Evolutionary conservation across 2,888 invertebrate species (phyloP), one percentile per base, ranked within the genome.

Genomic region (Catonia carolina): DNA sequence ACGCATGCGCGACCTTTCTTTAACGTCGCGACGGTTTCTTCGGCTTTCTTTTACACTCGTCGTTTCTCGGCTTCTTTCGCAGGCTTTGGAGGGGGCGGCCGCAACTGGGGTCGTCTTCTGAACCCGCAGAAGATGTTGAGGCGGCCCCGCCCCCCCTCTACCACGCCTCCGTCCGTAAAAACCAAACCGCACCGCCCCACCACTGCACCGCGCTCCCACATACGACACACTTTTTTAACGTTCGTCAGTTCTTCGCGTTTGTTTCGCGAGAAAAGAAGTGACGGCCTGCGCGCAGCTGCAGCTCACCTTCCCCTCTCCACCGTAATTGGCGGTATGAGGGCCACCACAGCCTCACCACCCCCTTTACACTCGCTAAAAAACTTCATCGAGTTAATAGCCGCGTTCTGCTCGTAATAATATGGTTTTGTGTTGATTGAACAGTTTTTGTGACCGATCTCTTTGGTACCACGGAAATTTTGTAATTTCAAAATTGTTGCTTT

Each of bases 241-340:
- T 56, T 56, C 56, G 55, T 61, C 61, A 60, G 61, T 61, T 63
- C 64, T 63, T 63, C 61, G 53, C 59, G 61, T 58, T 61, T 59
- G 59, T 47, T 50, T 50, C 53, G 56, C 59, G 56, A 37, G 56
- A 56, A 55, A 58, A 59, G 61, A 51, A 56, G 56, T 53, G 56
- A 37, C 27, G 53, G 48, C 27, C 54, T 42, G 41, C 52, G 56
- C 53, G 47, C 59, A 45, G 36, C 50, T 23, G 39, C 15, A 17
- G 37, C 49, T 18, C 39, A 39, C 35, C 49, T 41, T 42, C 60
- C 58, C 51, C 27, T 49, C 62, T 60, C 61, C n/a, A n/a, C n/a
- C n/a, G n/a, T 64, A 63, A 65, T 63, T 64, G 63, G 65, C 62
- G 62, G 64, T 59, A 59, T 60, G 61, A 59, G 53, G 58, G 27